Base-by-base conservation (phyloP, 2,113 vertebrate genomes). In the Charina bottae region DNA sequence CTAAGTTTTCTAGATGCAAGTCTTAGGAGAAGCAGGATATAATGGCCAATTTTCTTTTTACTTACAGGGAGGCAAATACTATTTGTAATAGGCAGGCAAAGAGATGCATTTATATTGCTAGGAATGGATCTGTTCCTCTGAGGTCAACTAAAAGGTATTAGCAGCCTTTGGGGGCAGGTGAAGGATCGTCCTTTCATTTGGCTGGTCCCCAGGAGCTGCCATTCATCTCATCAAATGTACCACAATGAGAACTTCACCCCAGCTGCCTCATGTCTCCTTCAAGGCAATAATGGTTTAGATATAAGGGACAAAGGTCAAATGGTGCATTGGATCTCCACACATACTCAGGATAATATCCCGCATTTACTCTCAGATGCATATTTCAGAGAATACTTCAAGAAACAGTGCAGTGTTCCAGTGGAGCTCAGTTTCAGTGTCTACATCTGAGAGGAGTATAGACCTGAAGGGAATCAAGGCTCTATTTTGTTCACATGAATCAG, bases 21-120 rank as follows among this genome's bases (percentile, higher is more conserved):
- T 90, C 56, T 54, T 53, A 93, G 59, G n/a, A 94, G 11, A 96
- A 95, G 85, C 21, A 89, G 93, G 0, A 60, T 89, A 64, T 59
- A 23, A 49, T 85, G 46, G 26, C 1, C 56, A 6, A 28, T n/a
- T 56, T 62, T 26, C 17, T 2, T 49, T 83, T 88, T 15, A 10
- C 10, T 15, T 64, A 26, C 12, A 15, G 28, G 23, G 10, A 89
- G 53, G 49, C 62, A 78, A 92, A 62, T 60, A 28, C 4, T 78
- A 87, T 83, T 54, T 88, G 11, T 54, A 19, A 17, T n/a, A 60
- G 68, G 21, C 42, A 88, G 28, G 68, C 19, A 78, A 59, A 49
- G 55, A 83, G 17, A 68, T 42, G 53, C n/a, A 83, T 49, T 83
- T 9, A n/a, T 49, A 59, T 58, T 49, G 6, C 78, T 55, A 86